Conservation (phyloP, 2,888 invertebrate species). For the Drosophila mettleri region DNA sequence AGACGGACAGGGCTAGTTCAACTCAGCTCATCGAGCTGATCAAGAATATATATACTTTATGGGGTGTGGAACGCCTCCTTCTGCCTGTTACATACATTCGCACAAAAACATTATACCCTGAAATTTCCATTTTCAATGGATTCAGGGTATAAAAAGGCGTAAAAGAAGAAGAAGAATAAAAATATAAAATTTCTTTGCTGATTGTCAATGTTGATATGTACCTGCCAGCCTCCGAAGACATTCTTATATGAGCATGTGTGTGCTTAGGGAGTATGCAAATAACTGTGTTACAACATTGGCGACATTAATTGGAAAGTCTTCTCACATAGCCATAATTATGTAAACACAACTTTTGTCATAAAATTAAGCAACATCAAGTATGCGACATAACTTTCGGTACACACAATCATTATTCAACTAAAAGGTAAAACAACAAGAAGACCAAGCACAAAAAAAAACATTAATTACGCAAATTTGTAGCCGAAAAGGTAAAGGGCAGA, state of each 20-base stretch:
- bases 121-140: too few species aligned
- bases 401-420: constrained; percentile 17
- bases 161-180: too few species aligned
- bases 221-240: neutral
- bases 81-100: too few species aligned
- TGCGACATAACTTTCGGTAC: constrained; percentile 47
- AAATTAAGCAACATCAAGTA: constrained; percentile 48
- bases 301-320: neutral
- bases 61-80: too few species aligned
- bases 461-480: constrained; percentile 56
- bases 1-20: too few species aligned
- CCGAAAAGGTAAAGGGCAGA: constrained; percentile 18
- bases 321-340: constrained; percentile 5
- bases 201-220: too few species aligned
- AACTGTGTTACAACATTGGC: neutral
- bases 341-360: constrained; percentile 61
- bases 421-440: constrained; percentile 7
- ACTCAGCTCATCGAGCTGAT: too few species aligned
- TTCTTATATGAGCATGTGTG: neutral
- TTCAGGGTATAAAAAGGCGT: too few species aligned
- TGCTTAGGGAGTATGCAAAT: neutral
- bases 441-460: constrained; percentile 22
- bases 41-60: too few species aligned
- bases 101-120: too few species aligned
- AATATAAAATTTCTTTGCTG: too few species aligned